A percentile compares a stretch with the other conserved stretches of the same genome.
Evolutionary conservation across 2,797 vertebrate genomes (phyloP).

Genomic region (Potorous gilbertii): DNA sequence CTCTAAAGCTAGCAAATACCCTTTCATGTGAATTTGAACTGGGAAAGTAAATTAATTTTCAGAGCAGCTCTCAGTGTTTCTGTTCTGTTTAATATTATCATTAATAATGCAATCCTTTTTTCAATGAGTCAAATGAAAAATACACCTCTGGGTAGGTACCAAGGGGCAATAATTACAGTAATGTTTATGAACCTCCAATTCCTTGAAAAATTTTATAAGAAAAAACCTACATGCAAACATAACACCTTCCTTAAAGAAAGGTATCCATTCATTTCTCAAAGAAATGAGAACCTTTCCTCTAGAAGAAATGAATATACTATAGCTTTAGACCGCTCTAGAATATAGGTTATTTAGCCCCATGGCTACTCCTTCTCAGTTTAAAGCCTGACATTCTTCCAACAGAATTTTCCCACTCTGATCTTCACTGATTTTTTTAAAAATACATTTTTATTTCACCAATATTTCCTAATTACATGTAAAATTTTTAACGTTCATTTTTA

Average conservation of each 20-base stretch:
- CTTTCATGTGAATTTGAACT: conserved; percentile 12
- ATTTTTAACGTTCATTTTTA: background rate
- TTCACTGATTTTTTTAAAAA: background rate
- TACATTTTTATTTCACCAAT: background rate
- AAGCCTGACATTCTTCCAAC: background rate
- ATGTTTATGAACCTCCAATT: conserved; percentile 2
- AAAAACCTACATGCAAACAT: background rate
- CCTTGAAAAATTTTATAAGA: background rate
- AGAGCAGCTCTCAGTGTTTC: background rate
- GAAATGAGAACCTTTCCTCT: background rate
- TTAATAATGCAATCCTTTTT: conserved; percentile 21
- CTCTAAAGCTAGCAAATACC: conserved; percentile 66
- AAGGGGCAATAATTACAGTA: background rate
- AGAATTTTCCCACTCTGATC: background rate
- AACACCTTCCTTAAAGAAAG: background rate
- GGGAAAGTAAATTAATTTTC: background rate
- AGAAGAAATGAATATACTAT: background rate
- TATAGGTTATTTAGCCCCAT: background rate
- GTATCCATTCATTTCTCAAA: background rate
- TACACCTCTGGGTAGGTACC: background rate
- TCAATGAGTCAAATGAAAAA: conserved; percentile 20
- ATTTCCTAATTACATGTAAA: background rate
- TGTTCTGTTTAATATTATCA: background rate
- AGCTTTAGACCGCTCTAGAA: background rate
- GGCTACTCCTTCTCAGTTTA: background rate